These are phyloP conservation scores for Lamellibrachia luymesi DNA, from an alignment of 1,140 invertebrate species.

Conservation along the genomic window DNA sequence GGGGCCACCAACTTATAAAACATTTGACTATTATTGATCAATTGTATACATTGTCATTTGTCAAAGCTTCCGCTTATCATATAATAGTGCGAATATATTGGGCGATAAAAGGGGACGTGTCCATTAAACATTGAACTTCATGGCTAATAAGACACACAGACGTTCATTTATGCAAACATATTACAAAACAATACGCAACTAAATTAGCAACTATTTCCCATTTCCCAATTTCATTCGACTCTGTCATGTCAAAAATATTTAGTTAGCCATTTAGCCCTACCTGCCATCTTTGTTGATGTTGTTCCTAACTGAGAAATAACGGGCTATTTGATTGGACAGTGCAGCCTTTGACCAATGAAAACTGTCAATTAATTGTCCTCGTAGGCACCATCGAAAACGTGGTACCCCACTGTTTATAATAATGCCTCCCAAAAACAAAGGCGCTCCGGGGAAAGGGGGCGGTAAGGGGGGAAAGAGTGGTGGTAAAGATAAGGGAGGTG, in stretches of 20 bases:
- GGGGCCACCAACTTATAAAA: too few species aligned
- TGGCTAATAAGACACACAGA: background rate
- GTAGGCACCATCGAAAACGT: background rate
- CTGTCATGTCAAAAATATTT: background rate
- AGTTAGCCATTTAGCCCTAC: background rate
- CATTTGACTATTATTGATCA: too few species aligned
- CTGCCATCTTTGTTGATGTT: background rate
- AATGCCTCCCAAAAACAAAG: conserved; percentile 47
- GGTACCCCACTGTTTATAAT: background rate
- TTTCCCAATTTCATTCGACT: background rate
- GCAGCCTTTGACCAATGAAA: background rate
- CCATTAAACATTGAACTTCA: background rate
- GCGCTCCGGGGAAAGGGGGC: conserved; percentile 37
- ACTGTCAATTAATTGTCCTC: background rate
- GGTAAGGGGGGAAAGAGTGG: conserved; percentile 33
- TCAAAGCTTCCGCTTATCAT: too few species aligned
- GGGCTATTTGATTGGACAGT: background rate
- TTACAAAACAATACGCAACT: background rate
- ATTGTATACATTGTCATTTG: too few species aligned
- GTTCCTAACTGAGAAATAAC: background rate
- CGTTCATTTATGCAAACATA: background rate
- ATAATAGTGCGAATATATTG: too few species aligned
- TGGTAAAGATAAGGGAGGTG: conserved; percentile 30
- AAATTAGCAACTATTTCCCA: background rate
- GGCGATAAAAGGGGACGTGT: background rate